Base-by-base conservation (phyloP, 1,140 invertebrate genomes). In the Penaeus vannamei region DNA sequence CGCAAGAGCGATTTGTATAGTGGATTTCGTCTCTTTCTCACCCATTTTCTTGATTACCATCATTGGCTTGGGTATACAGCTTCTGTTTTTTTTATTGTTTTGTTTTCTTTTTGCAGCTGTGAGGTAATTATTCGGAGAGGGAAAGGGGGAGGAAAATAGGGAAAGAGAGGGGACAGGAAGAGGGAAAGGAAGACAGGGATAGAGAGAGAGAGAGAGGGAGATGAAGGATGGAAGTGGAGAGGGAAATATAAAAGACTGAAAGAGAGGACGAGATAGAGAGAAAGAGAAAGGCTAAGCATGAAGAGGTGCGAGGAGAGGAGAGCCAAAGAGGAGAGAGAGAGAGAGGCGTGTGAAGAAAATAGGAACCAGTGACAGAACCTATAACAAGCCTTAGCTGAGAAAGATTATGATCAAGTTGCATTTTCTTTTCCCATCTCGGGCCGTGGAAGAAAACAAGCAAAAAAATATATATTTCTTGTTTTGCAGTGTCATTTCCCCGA, bases 1-100 rank as follows among this genome's bases (percentile, higher is more conserved):
- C 46, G 79, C 60, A 81, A 81, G 60, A 60, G 79, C 60, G 60
- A 81, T 81, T 81, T 81, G 60, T 59, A 59, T 81, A 53, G 79
- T 46, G 60, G 79, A n/a, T 81, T 59, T 81, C 60, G 42, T 53
- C 79, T 59, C 79, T 81, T n/a, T 81, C 60, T 46, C 79, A 46
- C 60, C 79, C 60, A 42, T 59, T 42, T 32, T 22, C 60, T 81
- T 53, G 17, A 59, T 46, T 20, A 23, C 7, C 29, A 59, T 53
- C 20, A 26, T 81, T 46, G 36, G 42, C 32, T 53, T 26, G 17
- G 46, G 1, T 19, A n/a, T 80, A 59, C 42, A n/a, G 10, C 32
- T 42, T 22, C 26, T 17, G 42, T 42, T 29, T 26, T 29, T 79
- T 53, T 79, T 12, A 42, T 53, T 79, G 5, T 36, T 53, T 79